phyloP scores from a whole-genome alignment of 2,797 vertebrate genomes.

The Scleropages formosus region DNA sequence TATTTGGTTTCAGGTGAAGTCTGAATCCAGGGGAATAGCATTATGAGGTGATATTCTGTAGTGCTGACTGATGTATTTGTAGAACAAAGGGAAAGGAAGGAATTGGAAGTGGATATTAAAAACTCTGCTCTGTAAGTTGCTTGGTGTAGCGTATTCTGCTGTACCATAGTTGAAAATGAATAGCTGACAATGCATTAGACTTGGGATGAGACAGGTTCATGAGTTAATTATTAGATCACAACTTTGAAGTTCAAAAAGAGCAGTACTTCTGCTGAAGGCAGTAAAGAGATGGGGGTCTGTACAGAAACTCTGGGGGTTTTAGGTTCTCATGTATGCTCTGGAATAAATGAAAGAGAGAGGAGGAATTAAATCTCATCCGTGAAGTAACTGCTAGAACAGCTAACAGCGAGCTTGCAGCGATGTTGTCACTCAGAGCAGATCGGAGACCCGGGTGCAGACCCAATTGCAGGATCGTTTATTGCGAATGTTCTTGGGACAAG shows the following conservation, averaged over 20 bases:
- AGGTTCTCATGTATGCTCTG: too few relatives aligned
- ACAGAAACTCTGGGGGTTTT: too few relatives aligned
- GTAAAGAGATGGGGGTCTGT: neutral
- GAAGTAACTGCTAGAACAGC: too few relatives aligned
- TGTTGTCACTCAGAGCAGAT: too few relatives aligned
- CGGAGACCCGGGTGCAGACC: too few relatives aligned
- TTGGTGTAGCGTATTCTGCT: neutral
- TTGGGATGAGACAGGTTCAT: neutral
- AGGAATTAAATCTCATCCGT: too few relatives aligned
- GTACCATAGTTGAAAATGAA: neutral
- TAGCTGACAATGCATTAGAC: neutral
- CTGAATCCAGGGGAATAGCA: too few relatives aligned
- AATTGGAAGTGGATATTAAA: neutral
- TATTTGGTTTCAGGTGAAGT: neutral
- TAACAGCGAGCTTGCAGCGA: too few relatives aligned
- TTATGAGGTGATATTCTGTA: neutral
- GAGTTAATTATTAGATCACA: slow-evolving; percentile 23
- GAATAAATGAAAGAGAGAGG: too few relatives aligned
- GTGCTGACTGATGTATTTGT: neutral
- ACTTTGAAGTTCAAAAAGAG: neutral
- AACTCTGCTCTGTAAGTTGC: neutral
- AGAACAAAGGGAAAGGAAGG: neutral
- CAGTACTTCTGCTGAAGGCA: neutral
- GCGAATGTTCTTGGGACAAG: too few relatives aligned
- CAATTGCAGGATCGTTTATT: too few relatives aligned